Evolutionary conservation across 2,797 vertebrate species (phyloP).

Genomic region (Orientallactaga sibirica): DNA sequence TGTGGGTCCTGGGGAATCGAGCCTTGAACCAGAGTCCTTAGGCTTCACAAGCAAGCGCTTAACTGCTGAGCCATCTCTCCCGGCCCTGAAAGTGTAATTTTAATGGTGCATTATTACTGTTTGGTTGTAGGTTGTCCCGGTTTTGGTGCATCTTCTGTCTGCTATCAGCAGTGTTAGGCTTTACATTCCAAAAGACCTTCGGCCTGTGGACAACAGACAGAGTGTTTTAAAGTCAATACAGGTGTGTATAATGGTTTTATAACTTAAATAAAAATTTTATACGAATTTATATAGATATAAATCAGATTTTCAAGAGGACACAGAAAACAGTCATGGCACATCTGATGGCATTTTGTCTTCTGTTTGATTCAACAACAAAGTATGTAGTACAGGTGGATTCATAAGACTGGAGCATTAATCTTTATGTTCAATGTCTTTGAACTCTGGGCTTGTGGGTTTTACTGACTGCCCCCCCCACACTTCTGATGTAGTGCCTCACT

Average conservation of each 20-base stretch:
- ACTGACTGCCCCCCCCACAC: background rate
- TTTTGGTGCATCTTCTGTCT: constrained; percentile 95
- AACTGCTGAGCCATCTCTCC: too few species aligned
- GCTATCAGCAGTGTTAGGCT: constrained; percentile 97
- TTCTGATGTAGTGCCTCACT: background rate
- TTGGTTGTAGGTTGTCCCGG: constrained; percentile 94
- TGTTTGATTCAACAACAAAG: background rate
- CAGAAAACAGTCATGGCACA: background rate
- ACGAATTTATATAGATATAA: background rate
- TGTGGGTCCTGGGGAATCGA: too few species aligned
- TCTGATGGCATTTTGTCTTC: background rate
- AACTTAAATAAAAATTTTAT: background rate
- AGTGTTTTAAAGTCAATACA: constrained; percentile 97
- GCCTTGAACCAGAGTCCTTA: too few species aligned
- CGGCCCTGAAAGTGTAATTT: background rate
- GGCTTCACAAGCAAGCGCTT: too few species aligned
- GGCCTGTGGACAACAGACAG: constrained; percentile 96
- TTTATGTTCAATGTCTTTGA: background rate
- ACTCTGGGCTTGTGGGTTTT: background rate
- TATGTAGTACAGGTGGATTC: background rate
- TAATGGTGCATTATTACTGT: background rate
- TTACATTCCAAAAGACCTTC: constrained; percentile 97
- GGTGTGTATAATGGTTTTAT: constrained; percentile 85
- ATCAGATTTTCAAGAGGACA: background rate
- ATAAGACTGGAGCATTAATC: background rate